Evolutionary conservation across 2,113 vertebrate genomes (phyloP).

Genomic region (Pontoporia blainvillei): DNA sequence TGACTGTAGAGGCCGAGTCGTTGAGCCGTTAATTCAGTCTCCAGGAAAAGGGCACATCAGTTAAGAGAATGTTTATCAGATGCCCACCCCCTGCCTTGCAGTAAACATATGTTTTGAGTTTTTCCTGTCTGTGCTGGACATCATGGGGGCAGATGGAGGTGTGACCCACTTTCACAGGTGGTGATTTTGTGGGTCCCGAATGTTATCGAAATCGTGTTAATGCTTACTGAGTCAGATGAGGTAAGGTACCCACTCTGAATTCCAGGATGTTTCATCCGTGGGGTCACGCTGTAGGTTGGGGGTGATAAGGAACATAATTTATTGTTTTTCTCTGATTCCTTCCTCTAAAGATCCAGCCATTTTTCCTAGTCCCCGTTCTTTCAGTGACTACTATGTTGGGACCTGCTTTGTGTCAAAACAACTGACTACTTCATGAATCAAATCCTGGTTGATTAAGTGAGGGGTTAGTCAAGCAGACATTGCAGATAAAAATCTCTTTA

Average conservation of each 20-base stretch:
- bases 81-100: not conserved
- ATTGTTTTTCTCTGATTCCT: not conserved
- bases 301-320: not conserved
- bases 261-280: not conserved
- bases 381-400: not conserved
- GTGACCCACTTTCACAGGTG: not conserved
- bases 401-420: not conserved
- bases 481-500: not conserved
- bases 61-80: not conserved
- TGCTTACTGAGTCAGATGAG: not conserved
- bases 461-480: not conserved
- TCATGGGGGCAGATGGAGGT: fast-evolving
- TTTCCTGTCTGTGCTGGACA: not conserved
- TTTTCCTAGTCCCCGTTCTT: not conserved
- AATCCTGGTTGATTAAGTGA: not conserved
- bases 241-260: not conserved
- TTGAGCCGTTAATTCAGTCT: not conserved
- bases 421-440: not conserved
- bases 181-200: not conserved
- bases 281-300: not conserved
- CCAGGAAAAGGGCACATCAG: not conserved
- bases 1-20: no score
- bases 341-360: not conserved
- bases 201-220: not conserved
- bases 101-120: not conserved